These are phyloP conservation scores for Euphydryas editha DNA, from an alignment of 2,888 invertebrate species.

Conservation along the genomic window DNA sequence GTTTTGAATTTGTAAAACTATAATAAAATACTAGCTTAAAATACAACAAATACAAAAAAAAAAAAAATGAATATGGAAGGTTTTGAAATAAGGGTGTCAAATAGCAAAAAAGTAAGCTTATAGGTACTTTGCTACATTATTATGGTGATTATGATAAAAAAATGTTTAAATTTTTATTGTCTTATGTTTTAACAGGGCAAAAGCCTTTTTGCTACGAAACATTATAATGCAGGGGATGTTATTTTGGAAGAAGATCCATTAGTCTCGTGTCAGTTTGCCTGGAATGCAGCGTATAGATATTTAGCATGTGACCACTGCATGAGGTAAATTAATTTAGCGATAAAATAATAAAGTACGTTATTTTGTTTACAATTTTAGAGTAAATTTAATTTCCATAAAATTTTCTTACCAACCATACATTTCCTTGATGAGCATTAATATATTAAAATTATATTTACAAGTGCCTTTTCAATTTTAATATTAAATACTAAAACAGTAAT, in stretches of 20 bases:
- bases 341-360: too few species aligned
- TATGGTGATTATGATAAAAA: too few species aligned
- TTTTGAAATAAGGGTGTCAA: constrained; percentile 67
- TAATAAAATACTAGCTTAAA: neutral
- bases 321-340: constrained; percentile 72
- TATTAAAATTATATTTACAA: too few species aligned
- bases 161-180: neutral
- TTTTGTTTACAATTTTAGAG: too few species aligned
- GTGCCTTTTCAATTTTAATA: too few species aligned
- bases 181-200: constrained; percentile 86
- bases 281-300: constrained; percentile 95
- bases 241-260: constrained; percentile 95
- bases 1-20: neutral
- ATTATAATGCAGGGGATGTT: constrained; percentile 87
- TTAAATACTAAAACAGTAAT: too few species aligned
- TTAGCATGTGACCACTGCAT: constrained; percentile 95
- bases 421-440: too few species aligned
- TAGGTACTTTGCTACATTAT: too few species aligned
- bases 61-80: constrained; percentile 76
- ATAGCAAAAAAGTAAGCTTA: constrained; percentile 67
- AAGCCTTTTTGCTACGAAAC: constrained; percentile 89
- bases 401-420: too few species aligned
- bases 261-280: constrained; percentile 95
- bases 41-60: constrained; percentile 18
- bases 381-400: too few species aligned